phyloP scores from a whole-genome alignment of 2,797 vertebrate species.

The Chiroxiphia lanceolata region DNA sequence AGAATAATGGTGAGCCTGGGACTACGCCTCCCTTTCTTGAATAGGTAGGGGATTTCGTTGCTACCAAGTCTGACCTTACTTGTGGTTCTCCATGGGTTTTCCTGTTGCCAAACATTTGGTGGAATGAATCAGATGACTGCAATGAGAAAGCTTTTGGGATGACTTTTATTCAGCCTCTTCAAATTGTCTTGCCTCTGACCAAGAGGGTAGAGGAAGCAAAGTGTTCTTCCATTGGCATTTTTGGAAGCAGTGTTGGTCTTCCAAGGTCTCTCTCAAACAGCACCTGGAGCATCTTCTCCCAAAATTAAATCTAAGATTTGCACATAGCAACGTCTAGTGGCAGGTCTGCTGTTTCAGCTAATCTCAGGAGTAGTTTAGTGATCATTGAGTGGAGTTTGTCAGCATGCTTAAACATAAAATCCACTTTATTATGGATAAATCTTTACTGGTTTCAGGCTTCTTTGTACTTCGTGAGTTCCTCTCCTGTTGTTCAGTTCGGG shows the following conservation, averaged over 20 bases:
- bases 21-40: neutral
- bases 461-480: neutral
- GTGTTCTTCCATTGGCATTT: neutral
- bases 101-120: neutral
- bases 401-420: neutral
- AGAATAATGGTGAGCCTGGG: neutral
- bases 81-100: neutral
- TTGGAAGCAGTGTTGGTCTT: neutral
- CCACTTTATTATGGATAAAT: neutral
- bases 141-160: neutral
- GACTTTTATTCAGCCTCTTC: neutral
- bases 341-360: neutral
- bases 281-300: neutral
- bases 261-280: neutral
- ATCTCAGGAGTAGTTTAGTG: neutral
- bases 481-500: neutral
- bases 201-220: neutral
- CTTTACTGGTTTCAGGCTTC: neutral
- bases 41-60: neutral
- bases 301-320: neutral
- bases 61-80: neutral
- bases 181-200: neutral
- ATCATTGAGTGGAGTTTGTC: neutral
- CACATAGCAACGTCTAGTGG: neutral
- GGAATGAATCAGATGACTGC: neutral